Evolutionary conservation across 2,113 vertebrate species (phyloP).

Genomic region (Glaucidium brasilianum): DNA sequence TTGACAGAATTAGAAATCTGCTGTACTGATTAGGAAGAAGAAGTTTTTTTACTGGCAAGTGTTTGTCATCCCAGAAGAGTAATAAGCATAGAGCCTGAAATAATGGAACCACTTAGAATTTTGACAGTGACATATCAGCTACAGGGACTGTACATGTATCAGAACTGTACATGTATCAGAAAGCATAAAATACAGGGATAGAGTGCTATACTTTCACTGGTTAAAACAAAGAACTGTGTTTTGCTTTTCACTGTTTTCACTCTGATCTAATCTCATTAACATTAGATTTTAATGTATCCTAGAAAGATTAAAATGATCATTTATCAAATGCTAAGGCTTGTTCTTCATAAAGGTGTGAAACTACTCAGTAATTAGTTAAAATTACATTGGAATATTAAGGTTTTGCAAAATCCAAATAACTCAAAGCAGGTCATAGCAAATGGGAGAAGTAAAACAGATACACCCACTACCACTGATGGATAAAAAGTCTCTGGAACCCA

Average conservation of each 20-base stretch:
- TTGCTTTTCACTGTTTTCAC: background rate
- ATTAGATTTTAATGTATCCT: background rate
- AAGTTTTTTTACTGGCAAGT: background rate
- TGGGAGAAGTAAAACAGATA: background rate
- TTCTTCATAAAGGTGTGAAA: background rate
- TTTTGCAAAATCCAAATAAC: background rate
- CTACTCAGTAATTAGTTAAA: background rate
- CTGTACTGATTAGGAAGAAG: background rate
- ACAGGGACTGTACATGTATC: background rate
- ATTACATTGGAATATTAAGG: background rate
- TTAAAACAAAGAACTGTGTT: background rate
- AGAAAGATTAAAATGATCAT: background rate
- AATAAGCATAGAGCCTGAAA: background rate
- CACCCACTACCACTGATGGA: background rate
- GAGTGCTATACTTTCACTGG: background rate
- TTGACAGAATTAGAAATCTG: background rate
- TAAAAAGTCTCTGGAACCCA: background rate
- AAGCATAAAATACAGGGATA: background rate
- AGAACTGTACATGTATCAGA: background rate
- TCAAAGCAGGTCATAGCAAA: background rate
- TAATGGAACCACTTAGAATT: background rate
- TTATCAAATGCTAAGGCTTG: background rate
- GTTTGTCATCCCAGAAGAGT: background rate
- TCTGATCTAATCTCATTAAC: background rate
- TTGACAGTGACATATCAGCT: background rate